A percentile compares a stretch with the other conserved stretches of the same genome.
These are phyloP conservation scores for Apostichopus californicus DNA, from an alignment of 35 echinoderm and acorn worm genomes.

Conservation along the genomic window DNA sequence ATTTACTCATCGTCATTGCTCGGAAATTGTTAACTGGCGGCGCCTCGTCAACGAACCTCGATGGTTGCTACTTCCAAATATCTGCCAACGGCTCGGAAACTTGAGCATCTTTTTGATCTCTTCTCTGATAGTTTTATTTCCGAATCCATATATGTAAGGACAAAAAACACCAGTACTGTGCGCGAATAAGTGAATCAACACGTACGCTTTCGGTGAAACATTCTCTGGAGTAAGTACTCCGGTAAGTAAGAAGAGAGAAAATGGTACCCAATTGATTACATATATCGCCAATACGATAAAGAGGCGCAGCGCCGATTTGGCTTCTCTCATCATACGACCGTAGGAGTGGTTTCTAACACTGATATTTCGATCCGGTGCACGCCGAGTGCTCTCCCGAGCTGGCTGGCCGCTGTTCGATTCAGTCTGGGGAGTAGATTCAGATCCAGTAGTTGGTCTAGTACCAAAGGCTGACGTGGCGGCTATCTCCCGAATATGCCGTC, in stretches of 20 bases:
- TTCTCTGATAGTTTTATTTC: background rate
- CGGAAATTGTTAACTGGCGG: no score
- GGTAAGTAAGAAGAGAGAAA: background rate
- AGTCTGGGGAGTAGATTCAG: no score
- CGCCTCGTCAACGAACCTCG: no score
- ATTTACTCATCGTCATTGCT: no score
- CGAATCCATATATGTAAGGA: conserved; percentile 28
- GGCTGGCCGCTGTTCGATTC: no score
- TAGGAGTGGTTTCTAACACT: no score
- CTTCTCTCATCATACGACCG: background rate
- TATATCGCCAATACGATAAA: background rate
- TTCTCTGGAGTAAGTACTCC: background rate
- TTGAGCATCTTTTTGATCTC: background rate
- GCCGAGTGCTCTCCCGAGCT: no score
- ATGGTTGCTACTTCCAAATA: no score
- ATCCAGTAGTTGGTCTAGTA: background rate
- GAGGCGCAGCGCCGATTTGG: background rate
- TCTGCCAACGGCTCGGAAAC: no score
- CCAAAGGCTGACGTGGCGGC: no score
- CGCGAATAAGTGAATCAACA: background rate
- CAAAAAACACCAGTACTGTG: background rate
- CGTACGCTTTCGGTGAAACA: background rate
- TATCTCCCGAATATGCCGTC: background rate
- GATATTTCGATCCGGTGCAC: no score
- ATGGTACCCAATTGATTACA: background rate